Evolutionary conservation across 2,888 invertebrate genomes (phyloP).

Genomic region (Zhuqinia jingwanae): DNA sequence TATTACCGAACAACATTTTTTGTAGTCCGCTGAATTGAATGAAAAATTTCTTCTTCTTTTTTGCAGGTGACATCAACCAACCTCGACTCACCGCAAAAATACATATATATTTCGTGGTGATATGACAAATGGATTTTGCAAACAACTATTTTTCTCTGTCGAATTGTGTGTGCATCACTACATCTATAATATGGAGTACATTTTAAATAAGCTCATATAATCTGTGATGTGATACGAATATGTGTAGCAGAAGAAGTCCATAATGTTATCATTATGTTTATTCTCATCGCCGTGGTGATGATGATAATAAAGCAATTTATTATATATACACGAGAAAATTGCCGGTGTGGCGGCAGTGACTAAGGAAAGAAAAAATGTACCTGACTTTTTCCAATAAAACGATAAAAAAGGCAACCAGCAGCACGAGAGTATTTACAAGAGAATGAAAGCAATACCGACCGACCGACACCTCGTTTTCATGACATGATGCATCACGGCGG

Average conservation of each 20-base stretch:
- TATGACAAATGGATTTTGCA: not conserved
- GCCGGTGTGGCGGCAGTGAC: constrained; percentile 26
- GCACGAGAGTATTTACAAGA: constrained; percentile 7
- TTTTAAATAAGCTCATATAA: not conserved
- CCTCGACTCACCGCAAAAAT: constrained; percentile 35
- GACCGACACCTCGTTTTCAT: not conserved
- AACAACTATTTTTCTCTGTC: not conserved
- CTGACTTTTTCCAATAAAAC: constrained; percentile 34
- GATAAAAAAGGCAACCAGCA: constrained; percentile 26
- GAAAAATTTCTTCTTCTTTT: constrained; percentile 50
- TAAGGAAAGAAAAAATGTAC: constrained; percentile 46
- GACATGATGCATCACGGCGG: not conserved
- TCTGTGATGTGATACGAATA: not conserved
- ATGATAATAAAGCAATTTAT: constrained; percentile 35
- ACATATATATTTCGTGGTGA: not conserved
- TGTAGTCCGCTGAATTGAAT: not conserved
- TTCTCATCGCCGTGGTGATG: not conserved
- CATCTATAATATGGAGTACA: not conserved
- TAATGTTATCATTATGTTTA: constrained; percentile 31
- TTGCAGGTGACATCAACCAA: constrained; percentile 62
- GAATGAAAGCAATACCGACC: constrained; percentile 3
- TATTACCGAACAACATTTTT: not conserved
- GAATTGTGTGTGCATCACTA: not conserved
- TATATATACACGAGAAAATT: constrained; percentile 23
- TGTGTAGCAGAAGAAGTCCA: not conserved